These are phyloP conservation scores for Boloria euphrosyne DNA, from an alignment of 2,888 invertebrate genomes.

Conservation along the genomic window DNA sequence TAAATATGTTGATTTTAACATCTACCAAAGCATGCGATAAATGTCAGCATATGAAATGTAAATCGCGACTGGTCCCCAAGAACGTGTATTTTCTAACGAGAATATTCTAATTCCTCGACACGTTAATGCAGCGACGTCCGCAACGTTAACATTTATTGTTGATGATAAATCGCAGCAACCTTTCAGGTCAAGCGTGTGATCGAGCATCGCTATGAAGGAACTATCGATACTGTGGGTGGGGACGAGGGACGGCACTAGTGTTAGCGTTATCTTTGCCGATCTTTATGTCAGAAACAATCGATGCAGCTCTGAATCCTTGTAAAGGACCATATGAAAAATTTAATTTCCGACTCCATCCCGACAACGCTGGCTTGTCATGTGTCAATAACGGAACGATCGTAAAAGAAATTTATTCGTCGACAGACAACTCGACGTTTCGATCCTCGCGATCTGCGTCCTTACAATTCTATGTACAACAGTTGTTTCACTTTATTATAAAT, in stretches of 20 bases:
- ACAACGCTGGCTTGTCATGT: slow-evolving; percentile 39
- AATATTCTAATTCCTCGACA: slow-evolving; percentile 57
- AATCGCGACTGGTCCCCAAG: slow-evolving; percentile 35
- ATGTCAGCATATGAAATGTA: slow-evolving; percentile 40
- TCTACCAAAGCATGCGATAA: slow-evolving; percentile 35
- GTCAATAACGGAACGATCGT: slow-evolving; percentile 40
- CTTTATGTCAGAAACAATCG: slow-evolving; percentile 69
- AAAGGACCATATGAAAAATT: slow-evolving; percentile 64
- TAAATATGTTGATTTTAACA: slow-evolving; percentile 41
- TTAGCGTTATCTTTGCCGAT: slow-evolving; percentile 70
- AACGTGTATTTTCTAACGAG: slow-evolving; percentile 48
- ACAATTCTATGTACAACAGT: neutral
- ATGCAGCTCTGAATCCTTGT: slow-evolving; percentile 53
- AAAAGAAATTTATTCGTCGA: slow-evolving; percentile 35
- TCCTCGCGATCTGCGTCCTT: slow-evolving; percentile 22
- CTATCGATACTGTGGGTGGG: slow-evolving; percentile 66
- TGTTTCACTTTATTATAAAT: neutral
- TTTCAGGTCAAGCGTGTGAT: slow-evolving; percentile 66
- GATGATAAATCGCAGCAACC: slow-evolving; percentile 69
- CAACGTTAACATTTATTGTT: slow-evolving; percentile 67
- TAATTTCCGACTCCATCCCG: slow-evolving; percentile 53
- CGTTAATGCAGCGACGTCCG: slow-evolving; percentile 58
- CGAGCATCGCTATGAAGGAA: slow-evolving; percentile 47
- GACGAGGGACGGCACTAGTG: slow-evolving; percentile 58
- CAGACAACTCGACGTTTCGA: neutral